Conservation (phyloP, 2,113 vertebrate genomes). For the Oreocharis arfaki region DNA sequence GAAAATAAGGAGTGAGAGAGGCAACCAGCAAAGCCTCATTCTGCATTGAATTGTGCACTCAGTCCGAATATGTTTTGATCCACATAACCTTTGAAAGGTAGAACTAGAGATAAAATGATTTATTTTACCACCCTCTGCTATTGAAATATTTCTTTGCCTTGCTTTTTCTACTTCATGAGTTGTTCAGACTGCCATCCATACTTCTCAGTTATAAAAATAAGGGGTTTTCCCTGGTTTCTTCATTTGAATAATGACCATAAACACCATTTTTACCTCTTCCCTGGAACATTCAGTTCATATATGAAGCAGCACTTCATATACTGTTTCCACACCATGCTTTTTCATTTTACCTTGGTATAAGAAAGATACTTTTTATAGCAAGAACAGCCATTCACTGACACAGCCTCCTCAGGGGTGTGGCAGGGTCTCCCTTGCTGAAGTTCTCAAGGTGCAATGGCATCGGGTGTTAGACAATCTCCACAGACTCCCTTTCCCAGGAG, state of each 20-base stretch:
- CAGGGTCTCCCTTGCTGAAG: neutral
- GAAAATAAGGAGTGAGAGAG: neutral
- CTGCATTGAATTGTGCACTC: neutral
- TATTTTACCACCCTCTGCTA: neutral
- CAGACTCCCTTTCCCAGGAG: neutral
- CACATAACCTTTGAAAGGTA: neutral
- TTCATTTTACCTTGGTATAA: neutral
- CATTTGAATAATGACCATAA: neutral
- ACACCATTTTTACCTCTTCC: neutral
- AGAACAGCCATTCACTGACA: neutral
- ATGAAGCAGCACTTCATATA: neutral
- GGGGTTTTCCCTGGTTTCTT: neutral
- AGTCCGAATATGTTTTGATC: neutral
- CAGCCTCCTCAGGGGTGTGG: accelerated
- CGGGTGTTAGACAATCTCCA: neutral
- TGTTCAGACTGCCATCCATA: neutral
- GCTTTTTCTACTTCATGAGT: neutral
- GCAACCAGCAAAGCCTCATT: neutral
- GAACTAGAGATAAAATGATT: neutral
- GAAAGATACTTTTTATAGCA: neutral
- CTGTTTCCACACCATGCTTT: neutral
- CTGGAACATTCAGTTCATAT: neutral
- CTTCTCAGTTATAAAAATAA: neutral
- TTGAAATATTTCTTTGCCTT: neutral
- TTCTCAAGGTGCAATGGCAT: neutral